A percentile compares a stretch with the other conserved stretches of the same genome.
phyloP scores from a whole-genome alignment of 2,888 invertebrate genomes.

The Sphecodes monilicornis region DNA sequence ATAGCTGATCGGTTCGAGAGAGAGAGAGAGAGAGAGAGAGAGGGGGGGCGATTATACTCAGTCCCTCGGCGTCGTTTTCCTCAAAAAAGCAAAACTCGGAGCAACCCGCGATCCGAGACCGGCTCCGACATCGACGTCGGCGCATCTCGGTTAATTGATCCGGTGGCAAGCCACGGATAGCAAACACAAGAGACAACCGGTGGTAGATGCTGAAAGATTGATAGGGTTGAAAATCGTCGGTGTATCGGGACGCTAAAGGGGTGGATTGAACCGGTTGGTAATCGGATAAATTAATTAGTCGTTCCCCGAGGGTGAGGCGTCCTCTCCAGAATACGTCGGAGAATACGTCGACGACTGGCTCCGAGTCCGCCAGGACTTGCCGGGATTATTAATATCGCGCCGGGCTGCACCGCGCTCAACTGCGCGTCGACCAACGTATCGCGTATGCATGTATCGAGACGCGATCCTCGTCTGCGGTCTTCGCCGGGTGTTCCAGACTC shows the following conservation, averaged over 20 bases:
- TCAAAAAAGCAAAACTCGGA: not conserved
- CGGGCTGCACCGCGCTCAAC: not conserved
- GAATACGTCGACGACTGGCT: not conserved
- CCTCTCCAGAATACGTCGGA: slow-evolving; percentile 3
- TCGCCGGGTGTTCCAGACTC: not conserved
- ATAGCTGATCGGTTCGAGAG: no score
- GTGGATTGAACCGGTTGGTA: slow-evolving; percentile 10
- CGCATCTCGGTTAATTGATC: slow-evolving; percentile 2
- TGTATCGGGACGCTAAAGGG: slow-evolving; percentile 15
- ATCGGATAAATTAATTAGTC: slow-evolving; percentile 38
- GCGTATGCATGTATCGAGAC: not conserved
- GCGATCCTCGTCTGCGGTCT: not conserved
- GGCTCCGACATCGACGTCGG: not conserved
- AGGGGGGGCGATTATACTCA: no score
- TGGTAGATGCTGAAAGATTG: slow-evolving; percentile 3
- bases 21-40: no score
- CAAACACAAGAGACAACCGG: slow-evolving; percentile 9
- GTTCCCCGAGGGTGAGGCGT: slow-evolving; percentile 22
- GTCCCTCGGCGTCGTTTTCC: not conserved
- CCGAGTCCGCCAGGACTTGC: slow-evolving; percentile 10
- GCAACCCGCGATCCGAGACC: not conserved
- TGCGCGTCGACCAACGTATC: not conserved
- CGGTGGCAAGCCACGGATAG: slow-evolving; percentile 1
- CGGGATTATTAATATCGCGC: slow-evolving; percentile 19
- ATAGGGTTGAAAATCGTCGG: slow-evolving; percentile 18